Conservation (phyloP, 2,888 invertebrate genomes). For the Tetranychus truncatus region DNA sequence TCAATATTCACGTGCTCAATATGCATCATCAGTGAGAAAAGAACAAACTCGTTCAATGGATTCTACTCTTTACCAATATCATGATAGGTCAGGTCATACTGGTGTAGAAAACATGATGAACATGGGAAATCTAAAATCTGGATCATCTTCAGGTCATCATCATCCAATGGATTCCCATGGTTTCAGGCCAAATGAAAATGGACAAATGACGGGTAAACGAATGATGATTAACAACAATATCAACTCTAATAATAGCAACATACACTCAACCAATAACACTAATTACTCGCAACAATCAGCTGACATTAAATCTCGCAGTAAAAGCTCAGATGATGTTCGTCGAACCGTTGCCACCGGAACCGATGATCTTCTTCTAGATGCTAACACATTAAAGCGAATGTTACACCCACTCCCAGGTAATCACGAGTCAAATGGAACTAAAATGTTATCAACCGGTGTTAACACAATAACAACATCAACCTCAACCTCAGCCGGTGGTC, state of each 20-base stretch:
- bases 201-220: constrained; percentile 5
- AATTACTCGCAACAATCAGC: constrained; percentile 30
- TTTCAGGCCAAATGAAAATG: neutral
- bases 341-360: constrained; percentile 18
- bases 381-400: constrained; percentile 75
- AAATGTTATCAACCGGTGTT: constrained; percentile 20
- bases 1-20: constrained; percentile 21
- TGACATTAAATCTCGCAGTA: constrained; percentile 43
- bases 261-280: constrained; percentile 12
- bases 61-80: neutral
- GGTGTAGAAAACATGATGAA: constrained; percentile 34
- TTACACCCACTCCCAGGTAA: constrained; percentile 65
- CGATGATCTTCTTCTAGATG: constrained; percentile 43
- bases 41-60: constrained; percentile 14
- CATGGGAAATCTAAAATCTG: constrained; percentile 38
- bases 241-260: constrained; percentile 4
- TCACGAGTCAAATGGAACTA: constrained; percentile 30
- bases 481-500: constrained; percentile 9
- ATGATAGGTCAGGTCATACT: neutral
- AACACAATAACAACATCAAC: constrained; percentile 20
- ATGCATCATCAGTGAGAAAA: constrained; percentile 17
- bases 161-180: constrained; percentile 11
- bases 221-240: constrained; percentile 2
- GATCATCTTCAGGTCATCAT: neutral
- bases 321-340: constrained; percentile 70